Base-by-base conservation (phyloP, 64 coral and sea anemone genomes). In the Platygyra sinensis region DNA sequence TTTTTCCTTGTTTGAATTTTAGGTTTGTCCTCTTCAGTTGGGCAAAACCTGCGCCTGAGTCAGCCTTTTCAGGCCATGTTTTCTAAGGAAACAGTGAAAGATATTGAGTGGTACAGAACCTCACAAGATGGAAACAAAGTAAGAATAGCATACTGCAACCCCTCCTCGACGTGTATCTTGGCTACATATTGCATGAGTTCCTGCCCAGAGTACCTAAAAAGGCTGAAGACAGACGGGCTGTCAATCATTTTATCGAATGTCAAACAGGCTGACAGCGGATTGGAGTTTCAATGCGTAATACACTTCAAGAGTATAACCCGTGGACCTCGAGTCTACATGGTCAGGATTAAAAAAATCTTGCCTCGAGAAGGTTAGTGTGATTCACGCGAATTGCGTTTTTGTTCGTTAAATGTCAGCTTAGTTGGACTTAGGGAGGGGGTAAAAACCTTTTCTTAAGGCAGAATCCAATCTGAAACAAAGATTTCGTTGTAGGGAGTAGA, bases 41-140 rank as follows among this genome's bases (percentile, higher is more conserved):
- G 63, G 12, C 62, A 85, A 85, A 16, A n/a, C 36, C 20, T 85
- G 12, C 25, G 72, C 36, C 81, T 85, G 9, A 85, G 62, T 24
- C 32, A 28, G 9, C 6, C 81, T 8, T 39, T 63, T 8, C 62
- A 15, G 7, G 38, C n/a, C 8, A 85, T 2, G 3, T 27, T 71
- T 65, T 85, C 38, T 16, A 22, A 22, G 67, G 24, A 51, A 50
- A 28, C 22, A 42, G 30, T 71, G 1, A 11, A 51, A 67, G 81
- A 85, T 36, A 85, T 69, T 11, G 36, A 22, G n/a, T 85, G 81
- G 81, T 85, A 42, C 36, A 46, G 33, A 24, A 72, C 72, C 22
- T 17, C 8, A 51, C 62, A 20, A 16, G 22, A 71, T 67, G 81
- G 81, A 24, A 20, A 6, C 28, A 28, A 69, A 28, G 9, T 10